Conservation (phyloP, 2,888 invertebrate genomes). For the Drosophila hawaiiensis region DNA sequence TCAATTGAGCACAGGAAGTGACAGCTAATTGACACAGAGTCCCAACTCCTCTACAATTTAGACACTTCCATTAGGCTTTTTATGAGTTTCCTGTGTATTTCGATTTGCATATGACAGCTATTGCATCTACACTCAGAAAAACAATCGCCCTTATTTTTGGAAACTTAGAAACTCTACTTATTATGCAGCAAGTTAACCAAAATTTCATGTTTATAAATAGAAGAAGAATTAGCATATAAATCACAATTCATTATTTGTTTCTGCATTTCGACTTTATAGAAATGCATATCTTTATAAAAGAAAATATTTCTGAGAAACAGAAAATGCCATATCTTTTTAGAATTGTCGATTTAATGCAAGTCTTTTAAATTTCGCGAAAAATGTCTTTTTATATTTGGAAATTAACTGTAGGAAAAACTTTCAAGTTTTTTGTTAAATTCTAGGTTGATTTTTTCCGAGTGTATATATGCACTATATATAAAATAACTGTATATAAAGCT, state of each 20-base stretch:
- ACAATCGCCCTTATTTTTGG: accelerated
- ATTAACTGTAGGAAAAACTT: neutral
- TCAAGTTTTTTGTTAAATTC: neutral
- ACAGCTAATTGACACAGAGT: constrained; percentile 67
- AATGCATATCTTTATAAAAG: neutral
- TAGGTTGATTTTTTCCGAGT: neutral
- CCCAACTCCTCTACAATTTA: neutral
- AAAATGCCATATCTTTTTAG: accelerated
- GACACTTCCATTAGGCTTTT: constrained; percentile 32
- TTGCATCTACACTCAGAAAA: neutral
- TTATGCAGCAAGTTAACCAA: neutral
- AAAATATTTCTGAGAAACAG: accelerated
- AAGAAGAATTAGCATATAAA: neutral
- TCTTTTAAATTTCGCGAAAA: neutral
- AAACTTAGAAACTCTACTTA: neutral
- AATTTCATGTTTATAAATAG: too few species aligned
- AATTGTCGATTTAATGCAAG: neutral
- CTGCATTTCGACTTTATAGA: neutral
- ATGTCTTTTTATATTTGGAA: accelerated
- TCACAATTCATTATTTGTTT: neutral
- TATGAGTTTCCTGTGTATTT: constrained; percentile 35
- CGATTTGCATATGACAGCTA: constrained; percentile 56
- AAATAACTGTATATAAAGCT: neutral
- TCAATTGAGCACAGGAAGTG: constrained; percentile 68
- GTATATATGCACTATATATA: neutral